These are phyloP conservation scores for Mormyrus proboscirostris DNA, from an alignment of 2,797 vertebrate genomes.

Conservation along the genomic window DNA sequence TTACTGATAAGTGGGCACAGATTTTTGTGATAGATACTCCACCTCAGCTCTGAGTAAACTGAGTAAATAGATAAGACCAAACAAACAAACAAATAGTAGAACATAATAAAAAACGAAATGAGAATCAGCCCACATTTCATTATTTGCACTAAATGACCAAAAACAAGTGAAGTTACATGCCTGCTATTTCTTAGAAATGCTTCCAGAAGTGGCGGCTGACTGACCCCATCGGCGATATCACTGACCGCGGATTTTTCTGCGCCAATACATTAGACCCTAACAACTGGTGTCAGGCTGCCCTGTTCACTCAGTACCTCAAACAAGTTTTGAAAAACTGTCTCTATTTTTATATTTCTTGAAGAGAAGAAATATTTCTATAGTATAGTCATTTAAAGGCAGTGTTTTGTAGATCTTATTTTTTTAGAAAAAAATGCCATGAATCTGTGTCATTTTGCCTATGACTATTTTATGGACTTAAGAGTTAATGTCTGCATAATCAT, in stretches of 20 bases:
- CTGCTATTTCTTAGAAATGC: background rate
- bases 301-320: background rate
- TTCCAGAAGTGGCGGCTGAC: background rate
- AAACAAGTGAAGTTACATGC: background rate
- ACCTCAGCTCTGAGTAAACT: background rate
- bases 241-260: background rate
- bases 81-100: background rate
- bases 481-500: background rate
- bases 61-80: background rate
- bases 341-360: background rate
- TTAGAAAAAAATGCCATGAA: background rate
- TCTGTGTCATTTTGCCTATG: background rate
- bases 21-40: background rate
- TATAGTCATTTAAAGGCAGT: background rate
- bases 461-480: background rate
- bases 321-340: background rate
- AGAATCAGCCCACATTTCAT: background rate
- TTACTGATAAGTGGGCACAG: background rate
- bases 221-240: background rate
- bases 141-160: background rate
- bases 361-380: background rate
- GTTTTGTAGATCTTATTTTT: background rate
- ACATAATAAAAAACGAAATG: background rate
- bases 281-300: background rate
- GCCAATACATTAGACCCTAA: background rate